Conservation (phyloP, 2,797 vertebrate species). For the Epinephelus awoara region DNA sequence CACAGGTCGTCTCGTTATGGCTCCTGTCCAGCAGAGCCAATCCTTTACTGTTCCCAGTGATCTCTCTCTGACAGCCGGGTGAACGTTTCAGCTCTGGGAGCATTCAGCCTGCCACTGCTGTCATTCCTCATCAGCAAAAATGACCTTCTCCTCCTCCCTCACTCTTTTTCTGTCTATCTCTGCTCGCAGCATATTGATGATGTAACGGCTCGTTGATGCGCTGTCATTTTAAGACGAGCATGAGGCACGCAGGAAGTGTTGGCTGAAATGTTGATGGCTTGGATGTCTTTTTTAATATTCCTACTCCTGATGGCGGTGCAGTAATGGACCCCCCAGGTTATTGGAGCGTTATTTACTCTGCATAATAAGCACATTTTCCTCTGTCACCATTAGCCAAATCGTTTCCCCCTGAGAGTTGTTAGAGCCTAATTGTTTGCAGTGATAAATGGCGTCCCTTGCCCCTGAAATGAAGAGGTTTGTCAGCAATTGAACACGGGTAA, state of each 20-base stretch:
- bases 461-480: conserved; percentile 63
- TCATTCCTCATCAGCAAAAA: conserved; percentile 70
- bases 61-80: conserved; percentile 58
- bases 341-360: conserved; percentile 63
- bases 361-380: conserved; percentile 72
- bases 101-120: conserved; percentile 57
- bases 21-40: conserved; percentile 41
- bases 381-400: conserved; percentile 68
- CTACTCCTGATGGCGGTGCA: background rate
- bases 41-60: conserved; percentile 40
- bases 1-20: conserved; percentile 34
- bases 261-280: conserved; percentile 24
- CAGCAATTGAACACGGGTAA: conserved; percentile 50
- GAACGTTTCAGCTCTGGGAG: conserved; percentile 59
- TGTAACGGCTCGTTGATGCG: conserved; percentile 42
- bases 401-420: conserved; percentile 65
- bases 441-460: conserved; percentile 67
- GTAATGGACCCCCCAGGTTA: conserved; percentile 48
- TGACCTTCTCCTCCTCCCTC: conserved; percentile 51
- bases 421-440: conserved; percentile 70
- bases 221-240: conserved; percentile 18
- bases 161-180: conserved; percentile 30
- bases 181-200: conserved; percentile 59
- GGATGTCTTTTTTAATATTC: conserved; percentile 29
- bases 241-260: conserved; percentile 7